Evolutionary conservation across 2,797 vertebrate genomes (phyloP).

Genomic region (Platyrinchus mystaceus): DNA sequence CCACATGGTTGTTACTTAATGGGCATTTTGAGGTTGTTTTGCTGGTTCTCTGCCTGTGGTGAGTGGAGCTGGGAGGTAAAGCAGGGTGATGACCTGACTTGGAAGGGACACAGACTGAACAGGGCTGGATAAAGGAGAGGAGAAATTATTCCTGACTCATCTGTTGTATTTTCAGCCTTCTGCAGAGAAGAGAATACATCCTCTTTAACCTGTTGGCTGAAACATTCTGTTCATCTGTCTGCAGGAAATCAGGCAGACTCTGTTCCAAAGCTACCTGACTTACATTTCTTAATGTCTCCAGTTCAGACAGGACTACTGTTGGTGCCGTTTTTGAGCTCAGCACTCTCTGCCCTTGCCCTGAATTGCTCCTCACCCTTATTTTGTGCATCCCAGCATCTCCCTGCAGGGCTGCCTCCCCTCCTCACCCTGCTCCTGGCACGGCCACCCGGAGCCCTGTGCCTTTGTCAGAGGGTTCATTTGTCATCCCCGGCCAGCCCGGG

Average conservation of each 20-base stretch:
- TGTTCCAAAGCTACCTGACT: neutral
- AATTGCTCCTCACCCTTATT: neutral
- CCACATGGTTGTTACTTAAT: neutral
- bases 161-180: conserved; percentile 38
- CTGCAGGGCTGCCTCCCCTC: neutral
- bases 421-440: neutral
- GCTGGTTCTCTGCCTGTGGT: neutral
- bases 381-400: neutral
- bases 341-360: neutral
- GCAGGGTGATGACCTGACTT: neutral
- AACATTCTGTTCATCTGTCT: neutral
- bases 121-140: neutral
- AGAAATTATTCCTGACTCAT: conserved; percentile 59
- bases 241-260: conserved; percentile 2
- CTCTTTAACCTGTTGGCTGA: conserved; percentile 19
- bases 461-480: neutral
- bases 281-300: neutral
- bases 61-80: neutral
- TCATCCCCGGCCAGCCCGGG: accelerated
- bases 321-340: neutral
- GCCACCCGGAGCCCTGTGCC: neutral
- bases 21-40: neutral
- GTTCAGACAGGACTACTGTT: neutral
- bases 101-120: neutral
- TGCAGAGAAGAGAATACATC: neutral